These are phyloP conservation scores for Watsonalla cultraria DNA, from an alignment of 2,888 invertebrate genomes.

Conservation along the genomic window DNA sequence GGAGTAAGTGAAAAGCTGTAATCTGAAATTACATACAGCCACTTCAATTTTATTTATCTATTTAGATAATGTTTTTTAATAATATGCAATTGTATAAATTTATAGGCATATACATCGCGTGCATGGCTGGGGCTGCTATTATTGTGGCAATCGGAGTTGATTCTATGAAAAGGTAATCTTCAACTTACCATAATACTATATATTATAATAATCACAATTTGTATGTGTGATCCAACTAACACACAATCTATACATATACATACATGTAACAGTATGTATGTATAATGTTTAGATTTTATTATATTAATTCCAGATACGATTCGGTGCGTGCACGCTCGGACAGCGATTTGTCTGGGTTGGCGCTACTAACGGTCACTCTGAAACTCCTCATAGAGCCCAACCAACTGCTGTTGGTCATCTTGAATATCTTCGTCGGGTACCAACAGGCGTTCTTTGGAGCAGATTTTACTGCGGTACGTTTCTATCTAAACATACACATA, in stretches of 20 bases:
- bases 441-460: slow-evolving; percentile 84
- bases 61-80: not conserved
- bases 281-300: too few relatives aligned
- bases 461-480: slow-evolving; percentile 70
- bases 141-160: slow-evolving; percentile 81
- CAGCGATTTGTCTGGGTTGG: slow-evolving; percentile 52
- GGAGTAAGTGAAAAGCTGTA: too few relatives aligned
- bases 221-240: too few relatives aligned
- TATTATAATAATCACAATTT: too few relatives aligned
- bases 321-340: slow-evolving; percentile 53
- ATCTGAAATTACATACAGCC: too few relatives aligned
- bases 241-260: too few relatives aligned
- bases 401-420: slow-evolving; percentile 80
- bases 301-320: slow-evolving; percentile 54
- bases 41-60: too few relatives aligned
- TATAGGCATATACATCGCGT: slow-evolving; percentile 79
- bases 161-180: slow-evolving; percentile 72
- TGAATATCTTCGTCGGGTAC: slow-evolving; percentile 83
- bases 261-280: too few relatives aligned
- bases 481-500: slow-evolving; percentile 4
- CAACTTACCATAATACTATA: not conserved
- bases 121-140: slow-evolving; percentile 79
- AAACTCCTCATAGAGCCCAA: slow-evolving; percentile 78
- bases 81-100: slow-evolving; percentile 14
- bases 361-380: slow-evolving; percentile 75